Evolutionary conservation across 2,113 vertebrate genomes (phyloP), one percentile per base, ranked within the genome.

Genomic region (Silurus asotus): DNA sequence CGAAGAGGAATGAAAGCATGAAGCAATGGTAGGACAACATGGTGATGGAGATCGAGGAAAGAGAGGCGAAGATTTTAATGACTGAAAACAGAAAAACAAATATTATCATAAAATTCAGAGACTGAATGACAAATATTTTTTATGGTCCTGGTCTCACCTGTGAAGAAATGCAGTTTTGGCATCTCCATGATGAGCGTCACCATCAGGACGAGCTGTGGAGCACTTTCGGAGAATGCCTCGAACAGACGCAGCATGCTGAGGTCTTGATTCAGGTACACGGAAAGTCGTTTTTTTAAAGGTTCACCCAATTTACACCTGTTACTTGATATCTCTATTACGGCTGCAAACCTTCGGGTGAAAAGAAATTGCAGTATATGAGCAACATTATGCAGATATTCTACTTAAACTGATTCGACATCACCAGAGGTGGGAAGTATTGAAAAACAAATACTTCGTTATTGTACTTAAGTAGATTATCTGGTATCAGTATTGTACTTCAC

Each of bases 231-330:
- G 90, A 97, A 97, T 48, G 94, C 95, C 93, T 97, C 94, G 0
- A 97, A 94, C 84, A 97, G 94, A 6, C 96, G 94, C 90, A 97
- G 90, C 94, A 96, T 94, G 92, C 95, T 96, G 93, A 97, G 94
- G 86, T 97, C 96, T 0, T 96, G 90, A 5, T 91, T 93, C 69
- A 96, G 90, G 91, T 94, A 95, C 83, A 92, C 90, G 81, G 78
- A 92, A 3, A 88, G 20, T 86, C 86, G 62, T 90, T 83, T 91
- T 69, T 0, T 70, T 87, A 67, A 90, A 88, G 90, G 3, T 4
- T 87, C 37, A 0, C 1, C 4, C 23, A 49, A 25, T 14, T 25
- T 48, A 37, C 81, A 53, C 8, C 20, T 80, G 6, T 3, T 7
- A 25, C 65, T 25, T 15, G 89, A 85, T 17, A 83, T 86, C 59